Conservation (phyloP, 2,113 vertebrate species). For the Aspidoscelis tigris region DNA sequence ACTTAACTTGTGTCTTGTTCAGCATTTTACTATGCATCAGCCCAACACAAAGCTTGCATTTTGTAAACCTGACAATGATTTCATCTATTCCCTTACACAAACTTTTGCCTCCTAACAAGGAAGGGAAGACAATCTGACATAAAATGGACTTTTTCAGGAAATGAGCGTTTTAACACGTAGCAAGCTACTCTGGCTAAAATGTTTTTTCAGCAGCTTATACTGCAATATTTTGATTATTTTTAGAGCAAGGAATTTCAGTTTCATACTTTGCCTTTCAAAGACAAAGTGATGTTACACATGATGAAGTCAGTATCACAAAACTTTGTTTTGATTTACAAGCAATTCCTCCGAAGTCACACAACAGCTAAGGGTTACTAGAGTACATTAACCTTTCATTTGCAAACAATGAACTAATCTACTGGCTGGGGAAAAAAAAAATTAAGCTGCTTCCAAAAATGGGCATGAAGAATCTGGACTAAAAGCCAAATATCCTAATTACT, state of each 20-base stretch:
- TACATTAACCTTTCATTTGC: not conserved
- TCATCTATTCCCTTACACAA: not conserved
- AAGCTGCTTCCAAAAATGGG: not conserved
- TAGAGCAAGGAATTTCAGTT: not conserved
- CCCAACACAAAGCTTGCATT: not conserved
- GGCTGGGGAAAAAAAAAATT: not conserved
- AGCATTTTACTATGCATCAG: not conserved
- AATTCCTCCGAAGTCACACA: not conserved
- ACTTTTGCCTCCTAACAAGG: not conserved
- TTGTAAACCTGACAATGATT: not conserved
- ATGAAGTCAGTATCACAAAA: not conserved
- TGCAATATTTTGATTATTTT: not conserved
- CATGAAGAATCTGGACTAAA: conserved; percentile 1
- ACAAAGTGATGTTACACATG: not conserved
- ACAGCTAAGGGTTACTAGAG: not conserved
- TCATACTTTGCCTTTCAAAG: not conserved
- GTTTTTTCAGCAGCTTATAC: not conserved
- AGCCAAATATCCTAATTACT: not conserved
- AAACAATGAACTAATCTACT: not conserved
- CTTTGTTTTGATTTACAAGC: not conserved
- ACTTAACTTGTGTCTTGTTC: not conserved
- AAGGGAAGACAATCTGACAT: not conserved
- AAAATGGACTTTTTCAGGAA: not conserved
- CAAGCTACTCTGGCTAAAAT: not conserved
- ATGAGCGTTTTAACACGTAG: not conserved